Evolutionary conservation across 2,797 vertebrate genomes (phyloP).

Genomic region (Anabas testudineus): DNA sequence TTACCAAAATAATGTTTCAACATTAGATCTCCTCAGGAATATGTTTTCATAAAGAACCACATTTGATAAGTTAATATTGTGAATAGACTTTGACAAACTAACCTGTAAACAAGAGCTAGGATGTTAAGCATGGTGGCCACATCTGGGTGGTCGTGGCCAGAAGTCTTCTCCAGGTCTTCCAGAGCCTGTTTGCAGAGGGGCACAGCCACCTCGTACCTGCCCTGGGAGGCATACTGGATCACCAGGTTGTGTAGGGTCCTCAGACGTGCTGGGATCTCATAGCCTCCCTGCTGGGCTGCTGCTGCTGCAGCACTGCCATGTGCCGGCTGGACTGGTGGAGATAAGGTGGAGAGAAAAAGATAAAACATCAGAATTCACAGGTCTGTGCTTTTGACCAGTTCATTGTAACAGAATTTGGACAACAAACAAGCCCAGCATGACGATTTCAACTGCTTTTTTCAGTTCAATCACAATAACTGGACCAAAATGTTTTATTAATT

Average conservation of each 20-base stretch:
- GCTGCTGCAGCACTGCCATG: slow-evolving; percentile 89
- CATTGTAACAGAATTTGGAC: no score
- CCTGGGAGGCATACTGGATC: slow-evolving; percentile 98
- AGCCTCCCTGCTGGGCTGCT: slow-evolving; percentile 93
- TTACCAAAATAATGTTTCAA: not conserved
- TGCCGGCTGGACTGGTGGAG: slow-evolving; percentile 78
- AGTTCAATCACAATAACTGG: no score
- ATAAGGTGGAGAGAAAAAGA: not conserved
- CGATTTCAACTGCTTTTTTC: no score
- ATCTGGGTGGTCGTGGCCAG: slow-evolving; percentile 96
- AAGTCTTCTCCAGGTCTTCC: slow-evolving; percentile 98
- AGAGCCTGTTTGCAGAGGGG: slow-evolving; percentile 99
- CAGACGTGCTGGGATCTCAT: slow-evolving; percentile 96
- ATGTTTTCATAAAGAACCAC: not conserved
- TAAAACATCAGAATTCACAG: not conserved
- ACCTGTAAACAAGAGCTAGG: slow-evolving; percentile 86
- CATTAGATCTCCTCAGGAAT: not conserved
- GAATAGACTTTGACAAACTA: not conserved
- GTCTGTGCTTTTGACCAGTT: no score
- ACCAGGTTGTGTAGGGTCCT: slow-evolving; percentile 98
- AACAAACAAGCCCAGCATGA: no score
- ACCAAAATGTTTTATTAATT: no score
- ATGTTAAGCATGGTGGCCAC: slow-evolving; percentile 99
- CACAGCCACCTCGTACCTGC: slow-evolving; percentile 96
- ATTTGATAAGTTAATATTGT: no score